Conservation (phyloP, 2,113 vertebrate species). For the Accipiter cooperii region DNA sequence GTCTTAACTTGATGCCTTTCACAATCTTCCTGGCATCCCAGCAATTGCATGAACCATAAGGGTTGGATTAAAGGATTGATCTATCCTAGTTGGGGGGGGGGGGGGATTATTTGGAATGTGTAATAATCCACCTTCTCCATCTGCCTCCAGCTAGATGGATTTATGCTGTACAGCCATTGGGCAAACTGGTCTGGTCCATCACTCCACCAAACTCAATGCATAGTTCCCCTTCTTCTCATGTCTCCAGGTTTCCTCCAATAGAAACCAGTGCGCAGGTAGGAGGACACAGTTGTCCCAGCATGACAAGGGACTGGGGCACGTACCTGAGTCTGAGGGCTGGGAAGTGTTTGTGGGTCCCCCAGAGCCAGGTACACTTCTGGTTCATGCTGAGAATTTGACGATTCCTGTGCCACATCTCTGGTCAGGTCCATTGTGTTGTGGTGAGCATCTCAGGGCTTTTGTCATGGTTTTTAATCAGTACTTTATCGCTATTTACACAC, state of each 20-base stretch:
- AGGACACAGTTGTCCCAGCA: neutral
- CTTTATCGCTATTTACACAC: neutral
- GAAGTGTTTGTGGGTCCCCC: neutral
- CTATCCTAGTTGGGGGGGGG: neutral
- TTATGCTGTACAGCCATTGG: neutral
- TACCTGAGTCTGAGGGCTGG: neutral
- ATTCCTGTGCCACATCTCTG: neutral
- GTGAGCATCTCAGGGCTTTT: neutral
- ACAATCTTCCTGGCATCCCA: neutral
- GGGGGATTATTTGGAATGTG: neutral
- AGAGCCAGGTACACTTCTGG: neutral
- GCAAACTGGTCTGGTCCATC: neutral
- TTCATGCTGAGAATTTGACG: neutral
- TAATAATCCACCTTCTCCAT: neutral
- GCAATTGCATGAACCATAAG: neutral
- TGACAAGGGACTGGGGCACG: neutral
- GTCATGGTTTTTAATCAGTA: neutral
- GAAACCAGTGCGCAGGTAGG: neutral
- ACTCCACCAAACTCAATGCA: neutral
- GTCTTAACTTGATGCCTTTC: neutral
- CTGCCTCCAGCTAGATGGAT: neutral
- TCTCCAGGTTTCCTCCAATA: neutral
- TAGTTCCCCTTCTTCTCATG: neutral
- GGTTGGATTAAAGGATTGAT: neutral
- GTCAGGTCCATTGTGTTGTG: neutral